Conservation (phyloP, 1,140 invertebrate genomes). For the Drosophila tani region DNA sequence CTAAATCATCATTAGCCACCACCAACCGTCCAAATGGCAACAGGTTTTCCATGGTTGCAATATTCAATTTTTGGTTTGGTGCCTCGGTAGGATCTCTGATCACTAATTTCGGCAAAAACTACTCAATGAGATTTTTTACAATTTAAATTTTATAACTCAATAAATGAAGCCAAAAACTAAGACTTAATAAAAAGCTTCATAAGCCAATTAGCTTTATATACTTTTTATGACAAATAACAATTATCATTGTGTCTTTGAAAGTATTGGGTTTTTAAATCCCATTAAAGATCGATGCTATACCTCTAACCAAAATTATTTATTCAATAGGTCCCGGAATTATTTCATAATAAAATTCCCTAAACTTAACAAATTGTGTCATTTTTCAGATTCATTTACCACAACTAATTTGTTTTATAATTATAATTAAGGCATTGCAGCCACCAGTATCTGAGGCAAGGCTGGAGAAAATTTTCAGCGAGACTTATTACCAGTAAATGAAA, state of each 20-base stretch:
- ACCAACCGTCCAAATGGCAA: conserved; percentile 50
- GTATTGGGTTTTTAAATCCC: background rate
- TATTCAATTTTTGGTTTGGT: conserved; percentile 13
- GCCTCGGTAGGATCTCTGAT: background rate
- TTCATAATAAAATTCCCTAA: no score
- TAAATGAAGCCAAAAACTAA: background rate
- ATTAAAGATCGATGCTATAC: no score
- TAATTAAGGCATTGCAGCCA: conserved; percentile 28
- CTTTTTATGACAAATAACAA: no score
- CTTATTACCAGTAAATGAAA: conserved; percentile 20
- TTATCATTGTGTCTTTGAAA: background rate
- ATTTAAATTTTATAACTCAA: background rate
- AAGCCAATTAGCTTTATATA: no score
- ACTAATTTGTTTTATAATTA: conserved; percentile 13
- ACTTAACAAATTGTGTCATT: no score
- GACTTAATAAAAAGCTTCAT: background rate
- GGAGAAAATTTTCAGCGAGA: conserved; percentile 8
- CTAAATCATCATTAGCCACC: conserved; percentile 60
- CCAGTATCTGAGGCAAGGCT: conserved; percentile 7
- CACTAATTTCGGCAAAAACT: conserved; percentile 2
- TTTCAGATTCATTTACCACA: conserved; percentile 4
- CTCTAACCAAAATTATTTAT: no score
- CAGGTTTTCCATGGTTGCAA: conserved; percentile 46
- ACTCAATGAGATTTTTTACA: background rate
- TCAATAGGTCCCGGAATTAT: no score